Percentiles rank a stretch among this genome's conserved stretches.
Conservation (phyloP, 1,140 invertebrate genomes). For the Agrilus planipennis region DNA sequence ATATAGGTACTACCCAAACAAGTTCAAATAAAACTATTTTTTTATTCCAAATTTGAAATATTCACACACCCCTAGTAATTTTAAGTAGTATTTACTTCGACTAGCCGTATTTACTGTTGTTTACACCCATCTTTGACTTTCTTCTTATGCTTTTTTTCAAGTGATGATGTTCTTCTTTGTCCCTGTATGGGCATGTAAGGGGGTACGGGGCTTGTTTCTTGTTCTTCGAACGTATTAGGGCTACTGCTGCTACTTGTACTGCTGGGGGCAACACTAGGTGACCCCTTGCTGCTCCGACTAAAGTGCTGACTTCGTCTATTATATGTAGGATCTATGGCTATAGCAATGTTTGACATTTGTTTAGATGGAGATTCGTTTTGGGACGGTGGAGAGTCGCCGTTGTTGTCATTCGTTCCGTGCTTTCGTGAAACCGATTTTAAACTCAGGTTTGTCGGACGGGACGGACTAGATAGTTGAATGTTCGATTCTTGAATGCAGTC, state of each 20-base stretch:
- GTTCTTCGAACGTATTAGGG: slow-evolving; percentile 33
- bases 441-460: slow-evolving; percentile 29
- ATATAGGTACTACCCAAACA: too few species aligned
- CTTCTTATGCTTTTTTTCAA: slow-evolving; percentile 41
- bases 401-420: slow-evolving; percentile 26
- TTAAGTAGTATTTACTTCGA: too few species aligned
- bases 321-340: slow-evolving; percentile 48
- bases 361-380: slow-evolving; percentile 15
- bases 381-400: slow-evolving; percentile 18
- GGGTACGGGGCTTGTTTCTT: slow-evolving; percentile 41
- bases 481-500: too few species aligned
- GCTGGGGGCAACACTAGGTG: slow-evolving; percentile 26
- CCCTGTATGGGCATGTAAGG: slow-evolving; percentile 73
- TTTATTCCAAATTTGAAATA: too few species aligned
- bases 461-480: too few species aligned
- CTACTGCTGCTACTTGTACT: slow-evolving; percentile 30
- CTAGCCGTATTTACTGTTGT: slow-evolving; percentile 33
- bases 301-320: slow-evolving; percentile 20
- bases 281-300: slow-evolving; percentile 26
- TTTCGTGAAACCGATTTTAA: slow-evolving; percentile 26
- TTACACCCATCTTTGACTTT: slow-evolving; percentile 31
- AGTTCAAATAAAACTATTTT: too few species aligned
- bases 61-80: too few species aligned
- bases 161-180: slow-evolving; percentile 47
- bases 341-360: slow-evolving; percentile 41